Evolutionary conservation across 2,888 invertebrate genomes (phyloP).

Genomic region (Antheraea assamensis): DNA sequence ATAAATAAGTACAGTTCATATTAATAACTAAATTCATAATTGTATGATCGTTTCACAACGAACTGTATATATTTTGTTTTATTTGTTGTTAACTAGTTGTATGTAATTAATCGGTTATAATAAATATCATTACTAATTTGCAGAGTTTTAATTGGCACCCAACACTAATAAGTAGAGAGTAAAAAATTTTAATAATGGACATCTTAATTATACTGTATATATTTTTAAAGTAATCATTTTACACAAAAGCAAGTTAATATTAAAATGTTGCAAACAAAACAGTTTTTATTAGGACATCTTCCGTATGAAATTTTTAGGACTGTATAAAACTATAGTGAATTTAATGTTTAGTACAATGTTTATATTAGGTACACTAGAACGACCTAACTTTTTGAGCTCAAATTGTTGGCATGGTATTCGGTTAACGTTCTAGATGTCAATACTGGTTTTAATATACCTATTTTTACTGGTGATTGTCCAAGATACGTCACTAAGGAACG

Average conservation of each 20-base stretch:
- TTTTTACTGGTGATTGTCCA: slow-evolving; percentile 79
- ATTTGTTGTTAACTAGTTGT: slow-evolving; percentile 78
- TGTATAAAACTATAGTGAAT: neutral
- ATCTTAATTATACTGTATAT: neutral
- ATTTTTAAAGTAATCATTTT: neutral
- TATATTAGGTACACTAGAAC: neutral
- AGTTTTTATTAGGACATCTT: neutral
- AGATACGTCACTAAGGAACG: slow-evolving; percentile 65
- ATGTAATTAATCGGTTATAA: slow-evolving; percentile 20
- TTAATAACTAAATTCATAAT: slow-evolving; percentile 12
- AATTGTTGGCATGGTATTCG: slow-evolving; percentile 72
- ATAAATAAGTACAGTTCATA: slow-evolving; percentile 11
- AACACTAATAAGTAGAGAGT: neutral
- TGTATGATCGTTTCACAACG: slow-evolving; percentile 22
- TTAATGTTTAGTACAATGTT: neutral
- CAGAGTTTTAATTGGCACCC: neutral
- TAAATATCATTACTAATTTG: slow-evolving; percentile 23
- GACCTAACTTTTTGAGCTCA: slow-evolving; percentile 27
- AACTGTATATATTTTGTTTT: slow-evolving; percentile 38
- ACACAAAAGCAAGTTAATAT: neutral
- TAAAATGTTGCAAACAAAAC: neutral
- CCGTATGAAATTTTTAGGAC: neutral
- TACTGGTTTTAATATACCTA: slow-evolving; percentile 66
- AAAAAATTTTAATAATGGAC: neutral
- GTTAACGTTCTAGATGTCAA: slow-evolving; percentile 75